Conservation (phyloP, 2,888 invertebrate species). For the Apamea epomidion region DNA sequence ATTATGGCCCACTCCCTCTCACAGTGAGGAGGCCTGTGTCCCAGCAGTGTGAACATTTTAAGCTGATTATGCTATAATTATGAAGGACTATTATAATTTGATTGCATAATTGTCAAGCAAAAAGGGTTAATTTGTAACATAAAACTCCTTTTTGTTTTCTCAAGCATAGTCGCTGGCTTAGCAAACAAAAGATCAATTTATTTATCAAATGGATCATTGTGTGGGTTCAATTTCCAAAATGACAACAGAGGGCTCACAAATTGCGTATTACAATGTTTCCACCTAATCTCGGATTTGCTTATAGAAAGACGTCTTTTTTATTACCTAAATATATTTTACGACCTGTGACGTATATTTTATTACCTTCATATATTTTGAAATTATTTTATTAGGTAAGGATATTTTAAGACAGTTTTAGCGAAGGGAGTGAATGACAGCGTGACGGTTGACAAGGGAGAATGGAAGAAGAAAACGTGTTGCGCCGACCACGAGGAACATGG, state of each 20-base stretch:
- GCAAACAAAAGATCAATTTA: conserved; percentile 4
- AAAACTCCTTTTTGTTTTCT: not conserved
- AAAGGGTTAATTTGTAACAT: not conserved
- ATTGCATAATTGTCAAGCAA: not conserved
- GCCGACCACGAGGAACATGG: no score
- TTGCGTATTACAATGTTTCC: conserved; percentile 1
- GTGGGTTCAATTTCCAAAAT: conserved; percentile 2
- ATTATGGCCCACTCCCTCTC: no score
- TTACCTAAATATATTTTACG: not conserved
- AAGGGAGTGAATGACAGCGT: no score
- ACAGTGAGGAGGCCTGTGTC: no score
- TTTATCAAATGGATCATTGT: not conserved
- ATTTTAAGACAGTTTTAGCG: not conserved
- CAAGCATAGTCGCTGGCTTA: not conserved
- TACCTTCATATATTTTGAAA: conserved; percentile 1
- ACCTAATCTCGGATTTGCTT: not conserved
- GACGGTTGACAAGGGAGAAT: no score
- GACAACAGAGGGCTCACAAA: not conserved
- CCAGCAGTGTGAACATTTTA: no score
- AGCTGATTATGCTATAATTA: no score
- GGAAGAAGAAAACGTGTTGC: no score
- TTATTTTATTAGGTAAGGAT: not conserved
- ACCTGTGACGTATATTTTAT: not conserved
- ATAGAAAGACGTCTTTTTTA: not conserved
- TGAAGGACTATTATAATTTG: no score